Evolutionary conservation across 2,797 vertebrate species (phyloP), one percentile per base, ranked within the genome.

Genomic region (Allobates femoralis): DNA sequence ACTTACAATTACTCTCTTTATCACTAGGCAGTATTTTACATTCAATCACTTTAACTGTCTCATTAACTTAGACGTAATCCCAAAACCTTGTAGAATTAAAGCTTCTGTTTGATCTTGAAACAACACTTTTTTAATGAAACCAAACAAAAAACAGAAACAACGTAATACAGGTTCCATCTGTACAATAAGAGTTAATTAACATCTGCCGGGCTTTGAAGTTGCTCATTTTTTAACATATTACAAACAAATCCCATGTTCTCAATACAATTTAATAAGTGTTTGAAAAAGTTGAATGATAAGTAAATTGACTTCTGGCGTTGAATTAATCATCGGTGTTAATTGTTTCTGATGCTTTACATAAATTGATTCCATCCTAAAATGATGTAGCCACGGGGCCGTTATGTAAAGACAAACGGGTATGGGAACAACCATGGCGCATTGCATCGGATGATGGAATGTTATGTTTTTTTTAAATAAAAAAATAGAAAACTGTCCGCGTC

Each of bases 281-380:
- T 83, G 87, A 85, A 85, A 73, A 90, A 83, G 86, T 88, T 75
- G 85, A 51, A 82, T 86, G 89, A 91, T 83, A 32, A 51, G 67
- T 28, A 0, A 83, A 50, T 84, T 69, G 81, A 88, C 81, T 58
- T 50, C 74, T 90, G 84, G 1, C 77, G 46, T 0, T 77, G 21
- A 84, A 90, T 92, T 92, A 90, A 89, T 90, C 86, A 88, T 74
- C n/a, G 76, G 67, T 90, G 50, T 64, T 92, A 90, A 91, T 78
- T 80, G 76, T 81, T 89, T 90, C 79, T 89, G 87, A 58, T 84
- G 50, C 30, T 87, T 83, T 87, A 85, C 86, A 79, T 73, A 86
- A 91, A 89, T 55, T 32, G 37, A 86, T 90, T 90, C 28, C 28
- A 60, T 60, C 71, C 73, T 28, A 28, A 77, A 84, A 53, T 19